Evolutionary conservation across 2,888 invertebrate species (phyloP), one percentile per base, ranked within the genome.

Genomic region (Drosophila algonquin): DNA sequence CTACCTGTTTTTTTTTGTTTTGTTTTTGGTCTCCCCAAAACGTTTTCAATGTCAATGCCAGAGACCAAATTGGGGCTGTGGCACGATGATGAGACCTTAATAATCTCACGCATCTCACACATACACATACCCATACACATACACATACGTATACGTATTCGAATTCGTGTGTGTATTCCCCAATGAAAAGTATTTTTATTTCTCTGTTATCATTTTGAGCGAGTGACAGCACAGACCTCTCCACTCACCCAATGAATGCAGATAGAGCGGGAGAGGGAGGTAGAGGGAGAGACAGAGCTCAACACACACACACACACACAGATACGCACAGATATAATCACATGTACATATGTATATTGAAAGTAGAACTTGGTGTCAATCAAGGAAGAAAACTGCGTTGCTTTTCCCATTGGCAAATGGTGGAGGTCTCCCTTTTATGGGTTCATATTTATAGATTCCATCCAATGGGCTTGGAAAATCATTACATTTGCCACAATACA

Each of bases 31-130:
- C 53, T 40, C 16, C 7, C 30, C 30, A 8, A 30, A 55, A 35
- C n/a, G 64, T 67, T 77, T 84, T 79, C 75, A 77, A 79, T 79
- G 81, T 81, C 81, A 79, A 77, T 79, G 69, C 73, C 58, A 65
- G 67, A 52, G n/a, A 7, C 44, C 63, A 21, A 60, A 55, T 46
- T 53, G 10, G 32, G 57, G 47, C 46, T 46, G 46, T 30, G 44
- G 24, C 35, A 9, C 53, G 40, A 18, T 60, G 76, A 72, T 76
- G 63, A 69, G 51, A 55, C 52, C 63, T 52, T 56, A 63, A 61
- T 54, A 35, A 46, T 51, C 21, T 48, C 50, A 62, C 55, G 65
- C 62, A 65, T 51, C 54, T 24, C 48, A 57, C 65, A 68, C 72
- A 71, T 46, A 59, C 46, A 40, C 32, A 3, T 0, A 12, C 27